Evolutionary conservation across 2,797 vertebrate genomes (phyloP), one percentile per base, ranked within the genome.

Genomic region (Girardinus metallicus): DNA sequence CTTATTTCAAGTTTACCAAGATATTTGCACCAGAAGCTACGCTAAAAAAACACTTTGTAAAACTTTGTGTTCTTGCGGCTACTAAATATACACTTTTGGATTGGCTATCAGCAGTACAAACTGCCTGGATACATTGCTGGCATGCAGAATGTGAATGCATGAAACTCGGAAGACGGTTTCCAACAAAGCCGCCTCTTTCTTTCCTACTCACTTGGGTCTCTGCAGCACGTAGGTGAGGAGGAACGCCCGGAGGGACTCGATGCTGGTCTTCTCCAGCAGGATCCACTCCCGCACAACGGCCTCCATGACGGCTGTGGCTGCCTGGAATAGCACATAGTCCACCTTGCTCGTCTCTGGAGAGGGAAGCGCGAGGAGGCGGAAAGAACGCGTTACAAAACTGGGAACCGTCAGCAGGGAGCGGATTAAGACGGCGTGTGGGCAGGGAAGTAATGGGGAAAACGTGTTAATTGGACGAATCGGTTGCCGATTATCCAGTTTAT

Each of bases 271-370:
- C 89, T 99, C 98, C 95, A 99, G 94, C 76, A 99, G 96, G 91
- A 99, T 96, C 98, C 98, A 99, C 95, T 99, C 98, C 85, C 98
- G 96, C 78, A 99, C 98, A 89, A 98, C 98, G 0, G 98, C 98
- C 96, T 99, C 98, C 98, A 99, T 99, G 94, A 99, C 94, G 36
- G 98, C 98, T 2, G 98, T 99, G 90, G 98, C 98, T 57, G 98
- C 98, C 96, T 99, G 98, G 91, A 99, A 99, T 93, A 99, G 96
- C 91, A 99, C 98, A 91, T 99, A 99, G 91, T 99, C 98, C 96
- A 99, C 98, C 94, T 99, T 99, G 94, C 98, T 99, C 85, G 98
- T 99, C 96, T 99, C 98, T 99, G 96, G 47, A 47, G 72, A 62
- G 29, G 34, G 2, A 8, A 51, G 66, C 13, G 39, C 5, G 16